Percentiles rank a stretch among this genome's conserved stretches.
Evolutionary conservation across 92 coral and sea anemone species (phyloP).

Genomic region (Palythoa grandis): DNA sequence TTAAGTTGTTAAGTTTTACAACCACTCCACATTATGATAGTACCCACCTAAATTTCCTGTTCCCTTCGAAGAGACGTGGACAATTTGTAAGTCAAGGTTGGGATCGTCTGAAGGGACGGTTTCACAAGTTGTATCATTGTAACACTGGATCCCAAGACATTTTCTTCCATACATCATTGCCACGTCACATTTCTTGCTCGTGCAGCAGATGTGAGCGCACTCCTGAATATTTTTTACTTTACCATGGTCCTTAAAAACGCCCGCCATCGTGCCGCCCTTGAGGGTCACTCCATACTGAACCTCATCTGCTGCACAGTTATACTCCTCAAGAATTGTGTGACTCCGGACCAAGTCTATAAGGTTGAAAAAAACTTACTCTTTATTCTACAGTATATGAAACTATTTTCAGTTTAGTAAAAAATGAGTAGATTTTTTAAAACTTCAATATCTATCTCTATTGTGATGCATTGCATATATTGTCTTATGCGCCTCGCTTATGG

Average conservation of each 20-base stretch:
- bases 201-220: constrained; percentile 93
- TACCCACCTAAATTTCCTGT: constrained; percentile 75
- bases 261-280: constrained; percentile 89
- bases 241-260: constrained; percentile 82
- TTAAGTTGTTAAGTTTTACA: no score
- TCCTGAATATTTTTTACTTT: constrained; percentile 91
- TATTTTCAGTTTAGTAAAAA: background rate
- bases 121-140: constrained; percentile 87
- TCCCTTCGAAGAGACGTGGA: constrained; percentile 85
- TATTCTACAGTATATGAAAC: no score
- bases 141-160: constrained; percentile 89
- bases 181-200: constrained; percentile 87
- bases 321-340: constrained; percentile 94
- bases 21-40: no score
- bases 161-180: constrained; percentile 94
- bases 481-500: no score
- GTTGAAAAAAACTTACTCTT: background rate
- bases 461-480: no score
- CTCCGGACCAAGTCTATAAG: constrained; percentile 33
- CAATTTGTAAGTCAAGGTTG: constrained; percentile 88
- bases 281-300: constrained; percentile 88
- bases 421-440: background rate
- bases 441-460: no score
- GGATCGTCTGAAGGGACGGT: constrained; percentile 88
- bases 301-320: constrained; percentile 91